Percentiles rank a stretch among this genome's conserved stretches.
These are phyloP conservation scores for Lasius fuliginosus DNA, from an alignment of 2,888 invertebrate genomes.

Conservation along the genomic window DNA sequence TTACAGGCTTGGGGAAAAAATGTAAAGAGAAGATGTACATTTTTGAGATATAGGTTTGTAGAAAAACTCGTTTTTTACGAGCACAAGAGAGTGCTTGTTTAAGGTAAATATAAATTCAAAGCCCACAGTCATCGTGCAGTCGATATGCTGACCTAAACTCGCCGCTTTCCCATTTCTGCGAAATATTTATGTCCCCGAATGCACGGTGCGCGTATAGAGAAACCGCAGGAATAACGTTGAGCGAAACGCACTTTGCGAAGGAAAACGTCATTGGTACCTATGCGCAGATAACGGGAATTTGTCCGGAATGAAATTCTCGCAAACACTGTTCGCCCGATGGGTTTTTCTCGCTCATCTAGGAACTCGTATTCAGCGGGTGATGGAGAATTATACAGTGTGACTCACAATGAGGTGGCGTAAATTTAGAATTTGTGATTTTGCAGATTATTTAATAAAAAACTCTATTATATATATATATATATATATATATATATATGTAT, in stretches of 20 bases:
- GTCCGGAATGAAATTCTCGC: constrained; percentile 48
- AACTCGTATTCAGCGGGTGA: constrained; percentile 12
- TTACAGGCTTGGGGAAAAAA: neutral
- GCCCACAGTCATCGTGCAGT: constrained; percentile 28
- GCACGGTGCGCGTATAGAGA: neutral
- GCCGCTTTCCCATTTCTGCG: constrained; percentile 26
- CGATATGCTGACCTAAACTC: constrained; percentile 45
- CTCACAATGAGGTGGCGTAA: constrained; percentile 6
- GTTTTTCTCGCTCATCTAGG: constrained; percentile 27
- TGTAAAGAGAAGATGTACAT: neutral
- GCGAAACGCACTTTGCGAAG: constrained; percentile 23
- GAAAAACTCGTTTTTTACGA: constrained; percentile 26
- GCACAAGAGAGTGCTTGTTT: constrained; percentile 15
- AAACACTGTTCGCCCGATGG: constrained; percentile 28
- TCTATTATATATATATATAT: neutral
- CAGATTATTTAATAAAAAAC: neutral
- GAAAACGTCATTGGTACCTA: constrained; percentile 25
- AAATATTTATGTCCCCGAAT: constrained; percentile 41
- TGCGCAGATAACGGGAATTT: constrained; percentile 17
- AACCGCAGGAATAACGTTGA: constrained; percentile 35
- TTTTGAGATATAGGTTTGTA: constrained; percentile 41
- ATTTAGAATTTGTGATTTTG: neutral
- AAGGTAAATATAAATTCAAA: constrained; percentile 35
- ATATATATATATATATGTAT: too few relatives aligned
- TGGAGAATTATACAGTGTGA: constrained; percentile 22